phyloP scores from a whole-genome alignment of 2,113 vertebrate species.

The Corythaeola cristata region DNA sequence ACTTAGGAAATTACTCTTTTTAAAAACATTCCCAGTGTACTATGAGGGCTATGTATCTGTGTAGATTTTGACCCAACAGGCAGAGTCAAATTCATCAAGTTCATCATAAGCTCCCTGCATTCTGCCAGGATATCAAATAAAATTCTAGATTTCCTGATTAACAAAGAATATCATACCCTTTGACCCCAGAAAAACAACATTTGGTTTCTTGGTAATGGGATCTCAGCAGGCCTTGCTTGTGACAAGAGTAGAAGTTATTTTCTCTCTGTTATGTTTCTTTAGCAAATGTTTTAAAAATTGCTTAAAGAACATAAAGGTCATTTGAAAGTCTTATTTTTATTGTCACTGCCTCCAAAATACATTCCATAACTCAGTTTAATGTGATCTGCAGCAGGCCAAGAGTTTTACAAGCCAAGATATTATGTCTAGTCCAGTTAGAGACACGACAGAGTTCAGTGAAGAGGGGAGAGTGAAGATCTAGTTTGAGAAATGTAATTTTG shows the following conservation, averaged over 20 bases:
- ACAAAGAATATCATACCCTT: neutral
- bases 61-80: neutral
- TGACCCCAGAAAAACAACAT: conserved; percentile 16
- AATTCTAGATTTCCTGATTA: neutral
- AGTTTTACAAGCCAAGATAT: conserved; percentile 63
- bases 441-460: conserved; percentile 22
- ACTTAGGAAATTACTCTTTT: neutral
- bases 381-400: conserved; percentile 56
- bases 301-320: conserved; percentile 65
- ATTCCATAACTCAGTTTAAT: conserved; percentile 72
- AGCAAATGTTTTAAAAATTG: conserved; percentile 62
- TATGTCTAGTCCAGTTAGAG: conserved; percentile 64
- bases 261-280: conserved; percentile 63
- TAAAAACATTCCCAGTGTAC: neutral
- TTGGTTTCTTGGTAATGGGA: conserved; percentile 27
- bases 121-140: conserved; percentile 1
- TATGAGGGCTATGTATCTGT: neutral
- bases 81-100: neutral
- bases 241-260: conserved; percentile 53
- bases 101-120: neutral
- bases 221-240: conserved; percentile 47
- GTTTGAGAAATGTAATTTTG: conserved; percentile 34
- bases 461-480: neutral
- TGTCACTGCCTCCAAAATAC: conserved; percentile 68
- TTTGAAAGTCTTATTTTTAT: conserved; percentile 73